phyloP scores from a whole-genome alignment of 2,113 vertebrate species.

The Nanorana parkeri region DNA sequence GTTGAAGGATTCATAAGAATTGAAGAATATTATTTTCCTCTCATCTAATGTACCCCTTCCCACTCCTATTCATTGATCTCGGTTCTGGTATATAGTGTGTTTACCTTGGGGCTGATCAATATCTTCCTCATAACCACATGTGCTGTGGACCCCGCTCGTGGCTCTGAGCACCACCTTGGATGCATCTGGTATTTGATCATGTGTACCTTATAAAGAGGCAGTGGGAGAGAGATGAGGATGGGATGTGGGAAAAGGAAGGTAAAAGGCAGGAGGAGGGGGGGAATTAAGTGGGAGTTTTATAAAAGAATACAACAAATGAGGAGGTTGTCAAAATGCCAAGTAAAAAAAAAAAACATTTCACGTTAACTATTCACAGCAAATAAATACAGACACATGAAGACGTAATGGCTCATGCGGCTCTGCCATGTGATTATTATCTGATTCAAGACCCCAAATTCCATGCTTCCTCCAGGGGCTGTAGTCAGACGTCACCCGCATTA shows the following conservation, averaged over 20 bases:
- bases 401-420: constrained; percentile 11
- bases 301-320: constrained; percentile 11
- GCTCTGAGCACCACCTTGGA: neutral
- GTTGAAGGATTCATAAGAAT: neutral
- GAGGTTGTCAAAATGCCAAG: constrained; percentile 1
- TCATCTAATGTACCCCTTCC: neutral
- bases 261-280: neutral
- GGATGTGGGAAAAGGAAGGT: constrained; percentile 13
- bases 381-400: constrained; percentile 4
- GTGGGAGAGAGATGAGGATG: constrained; percentile 16
- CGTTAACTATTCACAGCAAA: constrained; percentile 4
- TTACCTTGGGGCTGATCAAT: constrained; percentile 16
- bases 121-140: neutral
- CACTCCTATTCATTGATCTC: neutral
- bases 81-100: neutral
- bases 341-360: neutral
- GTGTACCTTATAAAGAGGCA: constrained; percentile 11
- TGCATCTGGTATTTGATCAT: neutral
- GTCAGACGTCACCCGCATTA: constrained; percentile 46
- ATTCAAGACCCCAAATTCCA: constrained; percentile 28
- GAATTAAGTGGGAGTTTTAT: constrained; percentile 3
- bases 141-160: neutral
- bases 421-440: constrained; percentile 31
- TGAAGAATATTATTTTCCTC: no score
- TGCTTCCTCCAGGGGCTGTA: constrained; percentile 21